Percentiles rank a stretch among this genome's conserved stretches.
Evolutionary conservation across 2,113 vertebrate species (phyloP).

Genomic region (Heterochromis multidens): DNA sequence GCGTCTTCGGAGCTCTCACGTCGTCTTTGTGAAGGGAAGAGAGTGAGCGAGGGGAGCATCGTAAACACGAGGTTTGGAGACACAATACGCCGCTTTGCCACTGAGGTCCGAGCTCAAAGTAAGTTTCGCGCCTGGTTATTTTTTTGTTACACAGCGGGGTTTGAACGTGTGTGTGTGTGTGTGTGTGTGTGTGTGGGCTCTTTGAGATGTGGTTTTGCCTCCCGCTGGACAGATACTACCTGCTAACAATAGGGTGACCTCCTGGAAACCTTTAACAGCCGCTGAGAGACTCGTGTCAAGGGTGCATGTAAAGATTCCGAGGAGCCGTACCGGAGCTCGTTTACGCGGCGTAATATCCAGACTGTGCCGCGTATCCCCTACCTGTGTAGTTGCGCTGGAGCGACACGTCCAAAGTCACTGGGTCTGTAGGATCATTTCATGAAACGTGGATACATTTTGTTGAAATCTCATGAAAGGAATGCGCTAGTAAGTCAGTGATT

Average conservation of each 20-base stretch:
- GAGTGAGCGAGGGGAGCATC: slow-evolving; percentile 39
- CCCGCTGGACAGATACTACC: slow-evolving; percentile 66
- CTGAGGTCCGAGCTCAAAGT: slow-evolving; percentile 79
- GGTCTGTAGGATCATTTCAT: slow-evolving; percentile 8
- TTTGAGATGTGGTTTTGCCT: slow-evolving; percentile 63
- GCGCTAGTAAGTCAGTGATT: not conserved
- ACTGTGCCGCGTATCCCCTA: not conserved
- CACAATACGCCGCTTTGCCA: slow-evolving; percentile 69
- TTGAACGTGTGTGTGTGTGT: slow-evolving; percentile 25
- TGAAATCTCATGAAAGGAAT: slow-evolving; percentile 1
- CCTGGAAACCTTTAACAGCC: slow-evolving; percentile 63
- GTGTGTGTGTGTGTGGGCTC: slow-evolving; percentile 4
- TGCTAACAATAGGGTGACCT: slow-evolving; percentile 85
- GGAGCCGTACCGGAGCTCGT: slow-evolving; percentile 1
- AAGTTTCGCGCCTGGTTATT: slow-evolving; percentile 82
- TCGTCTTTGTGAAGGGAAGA: slow-evolving; percentile 84
- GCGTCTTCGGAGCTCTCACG: slow-evolving; percentile 86
- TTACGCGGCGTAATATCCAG: slow-evolving; percentile 25
- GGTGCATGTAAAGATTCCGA: not conserved
- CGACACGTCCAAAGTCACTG: slow-evolving; percentile 11
- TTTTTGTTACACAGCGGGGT: slow-evolving; percentile 42
- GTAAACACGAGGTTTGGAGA: slow-evolving; percentile 61
- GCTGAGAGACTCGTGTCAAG: slow-evolving; percentile 45
- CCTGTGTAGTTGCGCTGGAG: slow-evolving; percentile 9
- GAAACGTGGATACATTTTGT: not conserved